Evolutionary conservation across 1,140 invertebrate genomes (phyloP).

Genomic region (Glossosoma conforme): DNA sequence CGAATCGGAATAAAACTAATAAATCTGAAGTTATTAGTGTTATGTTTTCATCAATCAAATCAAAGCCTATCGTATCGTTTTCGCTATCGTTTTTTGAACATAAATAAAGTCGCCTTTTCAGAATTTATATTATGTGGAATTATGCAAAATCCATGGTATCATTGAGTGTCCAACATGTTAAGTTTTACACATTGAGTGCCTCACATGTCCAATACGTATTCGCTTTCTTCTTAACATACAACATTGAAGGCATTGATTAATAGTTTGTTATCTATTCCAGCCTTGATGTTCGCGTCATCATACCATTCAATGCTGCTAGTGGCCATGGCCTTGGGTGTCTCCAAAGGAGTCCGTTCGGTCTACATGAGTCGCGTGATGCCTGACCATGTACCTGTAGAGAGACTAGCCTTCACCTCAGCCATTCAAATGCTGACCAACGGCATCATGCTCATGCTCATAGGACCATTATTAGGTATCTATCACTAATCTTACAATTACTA

Average conservation of each 20-base stretch:
- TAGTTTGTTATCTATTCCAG: conserved; percentile 36
- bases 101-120: too few relatives aligned
- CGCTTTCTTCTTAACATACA: neutral
- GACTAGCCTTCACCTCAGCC: conserved; percentile 57
- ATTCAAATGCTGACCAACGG: conserved; percentile 62
- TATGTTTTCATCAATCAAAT: too few relatives aligned
- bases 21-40: too few relatives aligned
- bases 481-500: too few relatives aligned
- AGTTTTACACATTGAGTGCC: neutral
- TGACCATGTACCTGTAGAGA: conserved; percentile 58
- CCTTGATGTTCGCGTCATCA: conserved; percentile 44
- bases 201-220: neutral
- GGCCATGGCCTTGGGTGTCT: conserved; percentile 53
- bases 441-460: conserved; percentile 53
- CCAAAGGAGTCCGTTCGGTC: conserved; percentile 64
- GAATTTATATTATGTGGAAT: too few relatives aligned
- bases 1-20: too few relatives aligned
- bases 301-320: conserved; percentile 45
- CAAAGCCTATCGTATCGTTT: too few relatives aligned
- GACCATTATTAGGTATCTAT: conserved; percentile 62
- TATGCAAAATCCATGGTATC: too few relatives aligned
- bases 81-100: too few relatives aligned
- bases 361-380: conserved; percentile 65
- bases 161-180: neutral
- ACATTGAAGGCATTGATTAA: neutral